Percentiles rank a stretch among this genome's conserved stretches.
Conservation (phyloP, 2,797 vertebrate species). For the Toxotes lorentzi region DNA sequence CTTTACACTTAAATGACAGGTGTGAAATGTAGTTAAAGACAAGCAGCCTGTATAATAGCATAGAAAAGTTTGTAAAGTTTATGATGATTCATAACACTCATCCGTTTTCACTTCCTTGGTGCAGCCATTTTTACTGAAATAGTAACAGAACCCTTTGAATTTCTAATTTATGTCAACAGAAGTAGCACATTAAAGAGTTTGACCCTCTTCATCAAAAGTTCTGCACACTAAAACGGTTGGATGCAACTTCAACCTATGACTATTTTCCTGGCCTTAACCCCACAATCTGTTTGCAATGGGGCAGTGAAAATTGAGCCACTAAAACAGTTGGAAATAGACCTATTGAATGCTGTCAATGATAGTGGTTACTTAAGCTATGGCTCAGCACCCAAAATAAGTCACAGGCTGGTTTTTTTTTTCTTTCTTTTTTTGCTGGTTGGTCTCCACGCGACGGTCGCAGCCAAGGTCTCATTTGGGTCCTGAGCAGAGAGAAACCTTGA, state of each 20-base stretch:
- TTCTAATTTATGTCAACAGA: constrained; percentile 63
- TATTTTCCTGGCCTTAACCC: constrained; percentile 77
- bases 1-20: background rate
- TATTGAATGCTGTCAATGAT: constrained; percentile 61
- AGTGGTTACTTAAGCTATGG: constrained; percentile 62
- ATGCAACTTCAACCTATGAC: constrained; percentile 67
- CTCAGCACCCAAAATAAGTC: constrained; percentile 57
- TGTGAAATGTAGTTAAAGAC: background rate
- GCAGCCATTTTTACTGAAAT: constrained; percentile 37
- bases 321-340: constrained; percentile 69
- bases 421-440: constrained; percentile 30
- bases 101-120: constrained; percentile 14
- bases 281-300: constrained; percentile 69
- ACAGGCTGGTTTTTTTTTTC: constrained; percentile 4
- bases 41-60: background rate
- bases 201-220: constrained; percentile 65
- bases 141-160: constrained; percentile 48
- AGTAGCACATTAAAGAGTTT: constrained; percentile 64
- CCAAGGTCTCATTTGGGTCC: constrained; percentile 52
- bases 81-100: constrained; percentile 26
- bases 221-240: constrained; percentile 65
- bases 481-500: constrained; percentile 37
- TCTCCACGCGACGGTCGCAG: constrained; percentile 38
- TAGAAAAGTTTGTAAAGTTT: constrained; percentile 6
- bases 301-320: constrained; percentile 70